Percentiles rank a stretch among this genome's conserved stretches.
Evolutionary conservation across 2,113 vertebrate genomes (phyloP).

Genomic region (Amblyopsis rosae): DNA sequence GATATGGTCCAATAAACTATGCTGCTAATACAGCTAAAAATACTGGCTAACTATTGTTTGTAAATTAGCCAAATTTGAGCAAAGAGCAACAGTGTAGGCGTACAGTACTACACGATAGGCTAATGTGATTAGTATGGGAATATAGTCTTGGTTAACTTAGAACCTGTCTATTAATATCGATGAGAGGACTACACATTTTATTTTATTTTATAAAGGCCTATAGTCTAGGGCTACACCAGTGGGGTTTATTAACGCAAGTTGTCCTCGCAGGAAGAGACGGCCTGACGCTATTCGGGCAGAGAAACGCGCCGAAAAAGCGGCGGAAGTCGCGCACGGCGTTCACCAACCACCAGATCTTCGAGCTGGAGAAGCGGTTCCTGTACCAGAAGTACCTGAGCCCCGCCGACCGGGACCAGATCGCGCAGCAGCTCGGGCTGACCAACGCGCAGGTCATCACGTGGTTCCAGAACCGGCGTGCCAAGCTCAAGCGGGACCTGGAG

Average conservation of each 20-base stretch:
- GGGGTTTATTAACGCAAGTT: no score
- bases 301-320: constrained; percentile 87
- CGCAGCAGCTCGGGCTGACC: constrained; percentile 87
- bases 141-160: no score
- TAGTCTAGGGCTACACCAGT: no score
- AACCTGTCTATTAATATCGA: neutral
- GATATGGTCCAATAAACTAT: no score
- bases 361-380: constrained; percentile 88
- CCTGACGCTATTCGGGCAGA: constrained; percentile 87
- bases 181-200: neutral
- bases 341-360: constrained; percentile 91
- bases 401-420: constrained; percentile 89
- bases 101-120: no score
- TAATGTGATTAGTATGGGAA: no score
- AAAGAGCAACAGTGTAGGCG: no score
- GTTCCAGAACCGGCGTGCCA: constrained; percentile 89
- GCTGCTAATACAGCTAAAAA: no score
- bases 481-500: constrained; percentile 88
- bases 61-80: no score
- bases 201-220: neutral
- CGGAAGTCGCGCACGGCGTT: constrained; percentile 89
- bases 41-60: no score
- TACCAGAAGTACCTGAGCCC: constrained; percentile 92
- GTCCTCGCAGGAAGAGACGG: constrained; percentile 83
- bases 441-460: constrained; percentile 92